Base-by-base conservation (phyloP, 2,113 vertebrate genomes). In the Turnix velox region DNA sequence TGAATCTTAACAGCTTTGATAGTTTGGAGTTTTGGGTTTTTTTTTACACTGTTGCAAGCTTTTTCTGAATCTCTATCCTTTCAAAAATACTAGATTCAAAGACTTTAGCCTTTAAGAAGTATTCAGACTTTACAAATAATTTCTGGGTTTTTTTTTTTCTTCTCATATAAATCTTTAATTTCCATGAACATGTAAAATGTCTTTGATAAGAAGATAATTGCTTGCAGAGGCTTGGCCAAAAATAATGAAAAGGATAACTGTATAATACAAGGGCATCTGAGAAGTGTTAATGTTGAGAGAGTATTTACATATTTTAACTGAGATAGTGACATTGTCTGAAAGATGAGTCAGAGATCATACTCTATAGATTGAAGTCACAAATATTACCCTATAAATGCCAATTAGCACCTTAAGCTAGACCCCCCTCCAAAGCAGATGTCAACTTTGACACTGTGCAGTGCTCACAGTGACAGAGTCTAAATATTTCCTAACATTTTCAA, bases 261-360 rank as follows among this genome's bases (percentile, higher is more conserved):
- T 58, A 31, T 66, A 80, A 75, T 65, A 55, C 48, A 90, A 93
- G 79, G 94, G 18, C 39, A 84, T 40, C 6, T 68, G 75, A 65
- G 42, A 94, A 71, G 24, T 87, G 65, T 87, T 96, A 94, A 82
- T 89, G 22, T 54, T 90, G 61, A 81, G 65, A 58, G 65, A 9
- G 6, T 89, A 96, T 97, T 96, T 96, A 81, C 46, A 71, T 92
- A 95, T 92, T 94, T 33, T 86, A 94, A 74, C 77, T 82, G 69
- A 58, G 39, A 61, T 62, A 81, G 69, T 15, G 10, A 74, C 82
- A 62, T 74, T 92, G 28, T 78, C 84, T 76, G 84, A 91, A 93
- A 89, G 23, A 42, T 0, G 2, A 94, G 87, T 93, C 82, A 95
- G 66, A 92, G 95, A 92, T 91, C 90, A 92, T 54, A 63, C 35